Conservation (phyloP, 2,113 vertebrate species). For the Todiramphus chloris region DNA sequence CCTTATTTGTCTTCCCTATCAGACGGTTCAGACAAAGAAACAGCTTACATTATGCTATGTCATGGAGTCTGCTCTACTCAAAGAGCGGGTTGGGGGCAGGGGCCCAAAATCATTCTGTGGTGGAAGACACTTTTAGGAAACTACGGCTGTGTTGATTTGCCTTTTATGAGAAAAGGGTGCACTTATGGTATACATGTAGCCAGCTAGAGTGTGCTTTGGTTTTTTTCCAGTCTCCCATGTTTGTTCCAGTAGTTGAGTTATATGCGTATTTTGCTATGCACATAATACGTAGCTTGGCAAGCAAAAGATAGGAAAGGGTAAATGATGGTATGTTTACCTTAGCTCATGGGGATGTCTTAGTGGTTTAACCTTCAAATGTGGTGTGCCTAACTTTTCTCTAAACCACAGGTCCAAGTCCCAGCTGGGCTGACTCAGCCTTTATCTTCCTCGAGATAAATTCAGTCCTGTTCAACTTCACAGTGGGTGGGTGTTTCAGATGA, state of each 20-base stretch:
- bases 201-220: not conserved
- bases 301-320: slow-evolving; percentile 47
- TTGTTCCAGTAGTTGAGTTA: slow-evolving; percentile 27
- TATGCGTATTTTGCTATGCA: slow-evolving; percentile 21
- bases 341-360: slow-evolving; percentile 47
- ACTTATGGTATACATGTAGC: not conserved
- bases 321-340: slow-evolving; percentile 56
- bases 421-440: slow-evolving; percentile 64
- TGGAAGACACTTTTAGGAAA: not conserved
- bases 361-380: slow-evolving; percentile 59
- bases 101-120: not conserved
- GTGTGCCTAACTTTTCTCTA: slow-evolving; percentile 46
- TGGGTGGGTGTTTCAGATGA: slow-evolving; percentile 55
- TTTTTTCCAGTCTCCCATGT: not conserved
- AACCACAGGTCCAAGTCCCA: slow-evolving; percentile 34
- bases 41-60: not conserved
- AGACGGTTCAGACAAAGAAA: not conserved
- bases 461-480: slow-evolving; percentile 20
- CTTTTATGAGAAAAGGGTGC: not conserved
- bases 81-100: not conserved
- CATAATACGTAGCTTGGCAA: slow-evolving; percentile 48
- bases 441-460: slow-evolving; percentile 60
- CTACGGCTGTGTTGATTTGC: not conserved
- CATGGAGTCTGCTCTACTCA: not conserved
- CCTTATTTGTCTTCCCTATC: not conserved